phyloP scores from a whole-genome alignment of 2,797 vertebrate species.

The Odontamblyopus rebecca region DNA sequence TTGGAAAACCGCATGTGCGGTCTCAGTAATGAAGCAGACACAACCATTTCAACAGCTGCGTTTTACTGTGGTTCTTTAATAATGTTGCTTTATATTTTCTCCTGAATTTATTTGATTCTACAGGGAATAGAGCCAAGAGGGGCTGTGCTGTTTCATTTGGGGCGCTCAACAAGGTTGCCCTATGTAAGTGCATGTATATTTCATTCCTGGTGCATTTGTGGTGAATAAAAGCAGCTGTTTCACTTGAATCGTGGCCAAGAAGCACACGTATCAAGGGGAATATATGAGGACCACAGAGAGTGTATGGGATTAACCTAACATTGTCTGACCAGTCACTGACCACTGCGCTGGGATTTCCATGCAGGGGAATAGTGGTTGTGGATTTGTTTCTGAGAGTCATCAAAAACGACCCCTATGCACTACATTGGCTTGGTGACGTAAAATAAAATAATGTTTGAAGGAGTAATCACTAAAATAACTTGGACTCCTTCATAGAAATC shows the following conservation, averaged over 20 bases:
- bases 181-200: conserved; percentile 51
- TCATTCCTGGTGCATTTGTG: conserved; percentile 59
- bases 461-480: conserved; percentile 2
- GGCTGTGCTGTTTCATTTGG: conserved; percentile 51
- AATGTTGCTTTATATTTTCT: conserved; percentile 60
- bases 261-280: conserved; percentile 30
- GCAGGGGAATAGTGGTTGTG: conserved; percentile 40
- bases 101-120: conserved; percentile 64
- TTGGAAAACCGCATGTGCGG: conserved; percentile 69
- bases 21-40: conserved; percentile 56
- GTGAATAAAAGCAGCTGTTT: conserved; percentile 77
- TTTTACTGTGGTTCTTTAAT: conserved; percentile 67
- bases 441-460: neutral
- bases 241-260: conserved; percentile 65
- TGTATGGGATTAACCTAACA: conserved; percentile 50
- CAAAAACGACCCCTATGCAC: conserved; percentile 7
- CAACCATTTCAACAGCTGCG: conserved; percentile 53
- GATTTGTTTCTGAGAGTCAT: conserved; percentile 6
- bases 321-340: conserved; percentile 45
- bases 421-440: neutral
- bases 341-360: conserved; percentile 21
- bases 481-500: neutral
- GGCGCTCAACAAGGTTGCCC: conserved; percentile 37
- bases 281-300: conserved; percentile 32
- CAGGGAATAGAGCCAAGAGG: conserved; percentile 55